Conservation (phyloP, 2,888 invertebrate species). For the Heliconius ismenius region DNA sequence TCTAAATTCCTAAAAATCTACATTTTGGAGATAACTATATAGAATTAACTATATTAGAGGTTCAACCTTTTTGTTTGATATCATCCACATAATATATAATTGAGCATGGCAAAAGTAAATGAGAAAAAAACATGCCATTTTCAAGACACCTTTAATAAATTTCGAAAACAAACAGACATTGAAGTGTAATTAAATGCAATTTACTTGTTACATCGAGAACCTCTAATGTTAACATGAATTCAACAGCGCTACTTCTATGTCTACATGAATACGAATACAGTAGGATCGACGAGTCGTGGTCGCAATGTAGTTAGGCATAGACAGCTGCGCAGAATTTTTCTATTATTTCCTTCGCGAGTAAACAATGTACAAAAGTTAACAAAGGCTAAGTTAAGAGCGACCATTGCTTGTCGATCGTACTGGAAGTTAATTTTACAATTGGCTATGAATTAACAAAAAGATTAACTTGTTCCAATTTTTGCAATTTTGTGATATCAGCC, state of each 20-base stretch:
- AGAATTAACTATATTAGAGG: neutral
- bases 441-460: neutral
- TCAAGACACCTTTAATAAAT: slow-evolving; percentile 1
- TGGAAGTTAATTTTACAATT: neutral
- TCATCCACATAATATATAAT: neutral
- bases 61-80: neutral
- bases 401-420: neutral
- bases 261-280: neutral
- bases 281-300: neutral
- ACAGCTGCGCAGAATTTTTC: neutral
- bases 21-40: too few relatives aligned
- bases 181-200: neutral
- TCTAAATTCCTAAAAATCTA: neutral
- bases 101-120: neutral
- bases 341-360: neutral
- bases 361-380: neutral
- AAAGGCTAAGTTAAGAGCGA: neutral
- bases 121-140: neutral
- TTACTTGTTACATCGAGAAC: neutral
- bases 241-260: slow-evolving; percentile 7
- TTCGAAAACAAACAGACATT: slow-evolving; percentile 9
- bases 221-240: slow-evolving; percentile 3
- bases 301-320: neutral
- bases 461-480: neutral
- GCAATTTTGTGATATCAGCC: slow-evolving; percentile 7